Evolutionary conservation across 2,888 invertebrate genomes (phyloP).

Genomic region (Schizaphis graminum): DNA sequence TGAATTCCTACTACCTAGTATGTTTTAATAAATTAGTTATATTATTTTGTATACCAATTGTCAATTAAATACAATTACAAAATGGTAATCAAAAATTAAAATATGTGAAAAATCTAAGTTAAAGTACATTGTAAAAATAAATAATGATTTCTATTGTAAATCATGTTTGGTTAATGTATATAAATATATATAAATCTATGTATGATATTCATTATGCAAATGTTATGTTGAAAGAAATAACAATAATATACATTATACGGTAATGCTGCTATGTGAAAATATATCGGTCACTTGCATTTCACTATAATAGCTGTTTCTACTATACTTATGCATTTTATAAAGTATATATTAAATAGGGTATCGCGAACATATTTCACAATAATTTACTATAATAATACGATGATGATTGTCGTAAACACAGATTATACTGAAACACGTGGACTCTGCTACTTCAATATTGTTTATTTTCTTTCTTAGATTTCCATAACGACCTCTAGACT

Average conservation of each 20-base stretch:
- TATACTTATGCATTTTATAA: not conserved
- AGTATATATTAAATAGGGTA: not conserved
- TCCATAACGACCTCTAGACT: conserved; percentile 37
- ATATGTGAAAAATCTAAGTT: not conserved
- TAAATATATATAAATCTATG: not conserved
- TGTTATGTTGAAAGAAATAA: not conserved
- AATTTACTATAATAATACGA: not conserved
- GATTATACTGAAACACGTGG: conserved; percentile 9
- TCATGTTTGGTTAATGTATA: not conserved
- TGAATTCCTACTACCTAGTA: not conserved
- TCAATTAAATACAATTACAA: not conserved
- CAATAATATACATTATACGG: not conserved
- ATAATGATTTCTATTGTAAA: not conserved
- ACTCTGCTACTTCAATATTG: conserved; percentile 33
- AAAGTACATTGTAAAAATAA: not conserved
- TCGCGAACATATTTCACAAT: not conserved
- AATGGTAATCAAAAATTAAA: not conserved
- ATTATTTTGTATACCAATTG: not conserved
- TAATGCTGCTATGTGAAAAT: not conserved
- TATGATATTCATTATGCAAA: not conserved
- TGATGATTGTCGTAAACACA: not conserved
- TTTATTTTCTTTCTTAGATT: conserved; percentile 20
- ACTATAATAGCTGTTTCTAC: not conserved
- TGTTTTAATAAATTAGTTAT: not conserved
- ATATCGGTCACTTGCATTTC: not conserved